Evolutionary conservation across 1,140 invertebrate genomes (phyloP), one percentile per base, ranked within the genome.

Genomic region (Eueides isabella): DNA sequence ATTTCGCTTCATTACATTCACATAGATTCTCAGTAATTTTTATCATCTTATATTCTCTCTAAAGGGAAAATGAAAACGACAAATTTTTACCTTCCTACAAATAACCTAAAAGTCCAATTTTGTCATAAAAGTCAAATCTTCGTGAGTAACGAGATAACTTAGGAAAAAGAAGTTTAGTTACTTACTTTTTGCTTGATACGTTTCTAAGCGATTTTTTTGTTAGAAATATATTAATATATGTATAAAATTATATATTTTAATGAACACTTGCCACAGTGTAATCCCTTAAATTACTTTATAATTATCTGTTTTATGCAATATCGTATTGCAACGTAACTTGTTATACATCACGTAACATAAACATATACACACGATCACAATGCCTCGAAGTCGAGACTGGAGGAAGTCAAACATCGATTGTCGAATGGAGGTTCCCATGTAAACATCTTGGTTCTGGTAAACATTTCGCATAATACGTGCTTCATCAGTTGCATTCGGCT

Each of bases 81-180:
- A 67, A 66, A 31, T 72, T 73, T 35, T 72, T 72, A 76, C 66
- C 67, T 64, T 81, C 76, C 78, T 76, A 86, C 85, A 86, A 90
- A 88, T 87, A 87, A 81, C 80, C 79, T 76, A 80, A 88, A 86
- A 83, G 82, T 83, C 84, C 80, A 79, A 82, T 82, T 85, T 73
- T 79, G 81, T 87, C 83, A 85, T 90, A 90, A 90, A 88, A 87
- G 85, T 90, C 86, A 85, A 85, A 87, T 90, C 83, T 84, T 85
- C 82, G 71, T 88, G 88, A 88, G 81, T 85, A 88, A 90, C 80
- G 86, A 83, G 85, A 85, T 84, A 88, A 88, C 84, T 88, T 88
- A 79, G 76, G 76, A 85, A 83, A 87, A 86, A 85, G 75, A 85
- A 83, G 78, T 86, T 85, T 7, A 55, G 48, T 55, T 76, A 72